These are phyloP conservation scores for Microcebus tavaratra DNA, from an alignment of 2,113 vertebrate species.

Conservation along the genomic window DNA sequence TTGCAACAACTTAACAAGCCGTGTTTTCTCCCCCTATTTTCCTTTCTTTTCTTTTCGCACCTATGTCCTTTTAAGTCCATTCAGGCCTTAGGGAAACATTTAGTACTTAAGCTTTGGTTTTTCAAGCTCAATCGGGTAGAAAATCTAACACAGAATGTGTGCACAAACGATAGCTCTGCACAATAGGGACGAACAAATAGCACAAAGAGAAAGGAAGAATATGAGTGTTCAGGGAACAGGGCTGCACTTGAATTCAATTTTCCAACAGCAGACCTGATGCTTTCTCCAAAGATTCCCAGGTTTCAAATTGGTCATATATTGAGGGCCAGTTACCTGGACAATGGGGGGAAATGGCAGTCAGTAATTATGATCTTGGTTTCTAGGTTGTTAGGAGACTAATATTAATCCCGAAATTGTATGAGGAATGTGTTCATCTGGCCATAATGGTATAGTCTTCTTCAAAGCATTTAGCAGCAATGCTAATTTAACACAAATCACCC, in stretches of 20 bases:
- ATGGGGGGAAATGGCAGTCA: conserved; percentile 73
- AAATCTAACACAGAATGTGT: conserved; percentile 89
- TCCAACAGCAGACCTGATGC: conserved; percentile 81
- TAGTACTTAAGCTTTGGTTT: conserved; percentile 88
- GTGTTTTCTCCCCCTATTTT: conserved; percentile 77
- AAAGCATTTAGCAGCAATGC: conserved; percentile 75
- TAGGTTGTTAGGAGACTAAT: conserved; percentile 80
- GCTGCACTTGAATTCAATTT: conserved; percentile 87
- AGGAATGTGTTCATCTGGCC: conserved; percentile 79
- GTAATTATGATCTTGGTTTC: conserved; percentile 84
- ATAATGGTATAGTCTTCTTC: conserved; percentile 77
- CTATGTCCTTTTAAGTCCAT: conserved; percentile 83
- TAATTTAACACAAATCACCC: conserved; percentile 70
- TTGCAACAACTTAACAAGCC: conserved; percentile 85
- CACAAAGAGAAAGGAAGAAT: conserved; percentile 87
- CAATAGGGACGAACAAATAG: conserved; percentile 81
- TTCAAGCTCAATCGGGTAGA: conserved; percentile 90
- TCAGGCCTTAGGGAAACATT: conserved; percentile 89
- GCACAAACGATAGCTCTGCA: conserved; percentile 83
- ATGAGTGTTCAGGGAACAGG: conserved; percentile 83
- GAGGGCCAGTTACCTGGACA: conserved; percentile 82
- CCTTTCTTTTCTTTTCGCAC: conserved; percentile 80
- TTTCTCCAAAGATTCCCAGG: conserved; percentile 87
- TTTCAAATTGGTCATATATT: conserved; percentile 82
- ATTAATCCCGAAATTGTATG: conserved; percentile 82